Conservation (phyloP, 2,888 invertebrate genomes). For the Pollenia amentaria region DNA sequence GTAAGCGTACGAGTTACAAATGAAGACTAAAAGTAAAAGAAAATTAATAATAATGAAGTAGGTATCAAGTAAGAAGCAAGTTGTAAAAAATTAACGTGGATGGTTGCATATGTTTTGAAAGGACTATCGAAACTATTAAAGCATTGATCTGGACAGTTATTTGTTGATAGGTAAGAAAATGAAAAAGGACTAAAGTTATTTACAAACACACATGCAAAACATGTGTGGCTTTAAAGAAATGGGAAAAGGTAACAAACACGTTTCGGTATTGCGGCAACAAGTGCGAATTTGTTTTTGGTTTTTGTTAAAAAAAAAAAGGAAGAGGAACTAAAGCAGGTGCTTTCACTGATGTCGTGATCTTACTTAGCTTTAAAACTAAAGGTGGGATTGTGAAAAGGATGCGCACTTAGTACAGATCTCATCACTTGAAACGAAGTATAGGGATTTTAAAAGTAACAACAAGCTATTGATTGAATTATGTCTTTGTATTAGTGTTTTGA, state of each 20-base stretch:
- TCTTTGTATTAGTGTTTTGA: background rate
- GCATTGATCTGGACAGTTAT: slow-evolving; percentile 9
- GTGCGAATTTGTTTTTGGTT: slow-evolving; percentile 31
- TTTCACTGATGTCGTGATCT: background rate
- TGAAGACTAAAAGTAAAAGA: slow-evolving; percentile 34
- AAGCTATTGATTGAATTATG: background rate
- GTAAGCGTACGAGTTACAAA: slow-evolving; percentile 17
- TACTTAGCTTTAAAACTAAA: slow-evolving; percentile 53
- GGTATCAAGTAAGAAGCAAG: background rate
- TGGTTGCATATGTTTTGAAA: slow-evolving; percentile 36
- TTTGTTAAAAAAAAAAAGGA: background rate
- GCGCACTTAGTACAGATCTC: background rate
- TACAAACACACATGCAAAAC: slow-evolving; percentile 24
- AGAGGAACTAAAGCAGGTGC: slow-evolving; percentile 59
- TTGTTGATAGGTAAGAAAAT: slow-evolving; percentile 21
- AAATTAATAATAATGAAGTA: slow-evolving; percentile 1
- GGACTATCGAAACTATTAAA: slow-evolving; percentile 15
- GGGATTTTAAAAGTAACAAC: background rate
- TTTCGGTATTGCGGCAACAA: slow-evolving; percentile 25
- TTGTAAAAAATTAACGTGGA: background rate
- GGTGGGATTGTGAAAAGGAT: slow-evolving; percentile 43
- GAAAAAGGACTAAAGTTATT: slow-evolving; percentile 12
- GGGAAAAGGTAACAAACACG: background rate
- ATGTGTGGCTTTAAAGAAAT: background rate
- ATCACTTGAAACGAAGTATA: background rate